These are phyloP conservation scores for Zaprionus africanus DNA, from an alignment of 1,140 invertebrate genomes.

Conservation along the genomic window DNA sequence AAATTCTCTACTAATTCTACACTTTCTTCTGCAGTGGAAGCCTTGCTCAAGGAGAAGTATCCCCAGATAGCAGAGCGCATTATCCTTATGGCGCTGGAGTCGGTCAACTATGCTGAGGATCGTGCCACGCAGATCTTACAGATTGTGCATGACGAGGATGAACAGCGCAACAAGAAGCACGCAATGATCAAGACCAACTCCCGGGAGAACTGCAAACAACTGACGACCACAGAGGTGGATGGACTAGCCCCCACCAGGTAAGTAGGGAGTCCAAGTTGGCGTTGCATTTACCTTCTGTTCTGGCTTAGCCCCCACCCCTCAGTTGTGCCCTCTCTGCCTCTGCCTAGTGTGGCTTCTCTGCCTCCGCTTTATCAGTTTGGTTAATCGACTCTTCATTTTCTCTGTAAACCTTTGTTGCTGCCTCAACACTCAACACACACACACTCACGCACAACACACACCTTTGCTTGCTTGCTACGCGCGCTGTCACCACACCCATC, in stretches of 20 bases:
- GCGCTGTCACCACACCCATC: conserved; percentile 35
- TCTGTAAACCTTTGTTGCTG: conserved; percentile 77
- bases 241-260: conserved; percentile 49
- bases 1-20: neutral
- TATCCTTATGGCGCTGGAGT: conserved; percentile 93
- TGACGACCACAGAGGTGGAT: conserved; percentile 51
- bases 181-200: conserved; percentile 14
- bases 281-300: conserved; percentile 10
- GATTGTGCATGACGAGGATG: conserved; percentile 88
- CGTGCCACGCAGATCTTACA: conserved; percentile 90
- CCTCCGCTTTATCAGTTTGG: conserved; percentile 61
- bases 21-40: conserved; percentile 87
- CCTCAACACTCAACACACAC: conserved; percentile 40
- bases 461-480: conserved; percentile 64
- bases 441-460: conserved; percentile 34
- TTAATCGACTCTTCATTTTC: conserved; percentile 78
- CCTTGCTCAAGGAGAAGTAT: conserved; percentile 90
- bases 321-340: conserved; percentile 24
- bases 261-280: neutral
- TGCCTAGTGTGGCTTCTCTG: conserved; percentile 33
- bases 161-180: conserved; percentile 57
- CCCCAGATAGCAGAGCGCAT: conserved; percentile 91
- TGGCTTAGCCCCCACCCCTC: conserved; percentile 22
- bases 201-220: conserved; percentile 27
- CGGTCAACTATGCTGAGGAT: conserved; percentile 92